Evolutionary conservation across 2,888 invertebrate genomes (phyloP), one percentile per base, ranked within the genome.

Genomic region (Sthenelais limicola): DNA sequence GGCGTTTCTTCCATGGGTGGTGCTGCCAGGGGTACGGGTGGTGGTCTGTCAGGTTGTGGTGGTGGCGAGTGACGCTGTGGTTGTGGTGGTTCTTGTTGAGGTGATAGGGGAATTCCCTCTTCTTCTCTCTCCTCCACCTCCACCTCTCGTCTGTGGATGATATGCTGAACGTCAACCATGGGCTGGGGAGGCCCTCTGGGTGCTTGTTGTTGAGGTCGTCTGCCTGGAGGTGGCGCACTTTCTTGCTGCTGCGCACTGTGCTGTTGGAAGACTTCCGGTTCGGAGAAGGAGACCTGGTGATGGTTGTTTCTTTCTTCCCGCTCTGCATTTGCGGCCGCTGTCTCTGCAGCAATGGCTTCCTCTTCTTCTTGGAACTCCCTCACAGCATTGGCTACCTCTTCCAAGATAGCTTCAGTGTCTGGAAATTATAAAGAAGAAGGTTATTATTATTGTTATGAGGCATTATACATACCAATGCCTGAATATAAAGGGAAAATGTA

Each of bases 381-480:
- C 33, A 49, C 62, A 15, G 43, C 35, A 5, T 71, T 51, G 21
- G 48, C 21, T 18, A 62, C 66, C 28, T 66, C 35, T n/a, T 58
- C 24, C 66, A 71, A 48, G 12, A 71, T 71, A 32, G 71, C 58
- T 38, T 71, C 62, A 24, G 56, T 52, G 28, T 66, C 71, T 71
- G 71, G 21, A 48, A 49, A 18, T 18, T n/a, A n/a, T n/a, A n/a
- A n/a, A 43, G 9, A 9, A 43, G 18, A 15, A 43, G 9, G 12
- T 18, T 51, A 21, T 15, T 51, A 21, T 9, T 21, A 51, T 15
- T 24, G 24, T 15, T 21, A 18, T n/a, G 15, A 51, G 24, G 24
- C 18, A 51, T n/a, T 9, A 15, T 9, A 21, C 7, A 21, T 51
- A n/a, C 9, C 12, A 15, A 21, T 51, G 9, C 9, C 52, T 51